Base-by-base conservation (phyloP, 64 coral and sea anemone species). In the Trachythela sp. region DNA sequence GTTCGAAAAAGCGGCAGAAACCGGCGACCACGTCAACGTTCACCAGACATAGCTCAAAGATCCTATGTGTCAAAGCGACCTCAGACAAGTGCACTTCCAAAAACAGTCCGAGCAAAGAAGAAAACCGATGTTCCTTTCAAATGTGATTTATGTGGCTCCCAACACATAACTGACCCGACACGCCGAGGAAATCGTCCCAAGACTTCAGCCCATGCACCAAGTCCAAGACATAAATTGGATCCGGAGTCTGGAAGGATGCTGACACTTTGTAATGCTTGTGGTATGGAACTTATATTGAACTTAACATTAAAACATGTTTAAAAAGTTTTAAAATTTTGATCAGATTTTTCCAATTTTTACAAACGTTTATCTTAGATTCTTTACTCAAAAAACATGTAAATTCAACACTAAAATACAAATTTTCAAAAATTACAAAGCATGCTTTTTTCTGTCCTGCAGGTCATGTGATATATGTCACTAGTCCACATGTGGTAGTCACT, bases 251-350 rank as follows among this genome's bases (percentile, higher is more conserved):
- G 96, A 29, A 99, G 86, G 75, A 94, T 89, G 0, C 68, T 99
- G 22, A 99, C 93, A 13, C 85, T 99, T 15, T 99, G 96, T 43
- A 99, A 99, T 93, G 96, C 96, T 48, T 99, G 96, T 90, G 96
- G 96, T 99, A 89, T 7, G 93, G 8, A 64, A 2, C 22, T 15
- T 52, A 20, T 20, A 52, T 11, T 52, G 8, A 52, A 36, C 8
- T 48, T 2, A 41, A 15, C 40, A 48, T 86, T 86, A 32, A 86
- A 54, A 14, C 27, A 33, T 39, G 68, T 34, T n/a, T n/a, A n/a
- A n/a, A n/a, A n/a, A n/a, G 18, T 35, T 20, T 11, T 77, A 33
- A 77, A 83, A 15, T 26, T 2, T 35, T 88, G 17, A 5, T 39
- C 40, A 0, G 36, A 39, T 8, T 20, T 1, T 54, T 17, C 30